Base-by-base conservation (phyloP, 2,888 invertebrate species). In the Drosophila kokeensis region DNA sequence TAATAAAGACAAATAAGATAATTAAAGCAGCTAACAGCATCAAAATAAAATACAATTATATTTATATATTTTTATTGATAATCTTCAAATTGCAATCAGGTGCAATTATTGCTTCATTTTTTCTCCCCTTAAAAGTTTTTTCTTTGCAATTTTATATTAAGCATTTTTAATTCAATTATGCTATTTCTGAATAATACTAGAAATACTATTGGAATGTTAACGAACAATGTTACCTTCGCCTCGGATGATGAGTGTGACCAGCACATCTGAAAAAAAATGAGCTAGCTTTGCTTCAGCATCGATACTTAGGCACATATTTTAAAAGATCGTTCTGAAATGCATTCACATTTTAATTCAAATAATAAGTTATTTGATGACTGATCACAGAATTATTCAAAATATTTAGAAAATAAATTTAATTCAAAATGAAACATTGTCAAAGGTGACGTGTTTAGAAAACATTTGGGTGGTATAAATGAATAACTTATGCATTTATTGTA, bases 171-270 rank as follows among this genome's bases (percentile, higher is more conserved):
- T 21, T 5, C 42, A 21, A 21, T 24, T 4, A 45, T 13, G 13
- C 5, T 45, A 24, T 45, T 24, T 45, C 7, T 8, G 7, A 4
- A 27, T 45, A 45, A 45, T 45, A 45, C 45, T 24, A 24, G 15
- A 45, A 45, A 24, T 45, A 45, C 45, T 24, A 24, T 24, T 24
- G 15, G 24, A 24, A 49, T 6, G 7, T 7, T n/a, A 36, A 11
- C 27, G 2, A 36, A 38, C n/a, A 24, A 13, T 21, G 29, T 27
- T 21, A 57, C 29, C 40, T 30, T 57, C 15, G 18, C 13, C n/a
- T 13, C 18, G 27, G 11, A 4, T 3, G n/a, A 58, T 15, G 27
- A 49, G 49, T 62, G 49, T 62, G 64, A 49, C 62, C 64, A 64
- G 27, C 7, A 29, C 24, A 29, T 21, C 21, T 8, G 13, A 18